Percentiles rank a stretch among this genome's conserved stretches.
Conservation (phyloP, 2,113 vertebrate genomes). For the Mugil cephalus region DNA sequence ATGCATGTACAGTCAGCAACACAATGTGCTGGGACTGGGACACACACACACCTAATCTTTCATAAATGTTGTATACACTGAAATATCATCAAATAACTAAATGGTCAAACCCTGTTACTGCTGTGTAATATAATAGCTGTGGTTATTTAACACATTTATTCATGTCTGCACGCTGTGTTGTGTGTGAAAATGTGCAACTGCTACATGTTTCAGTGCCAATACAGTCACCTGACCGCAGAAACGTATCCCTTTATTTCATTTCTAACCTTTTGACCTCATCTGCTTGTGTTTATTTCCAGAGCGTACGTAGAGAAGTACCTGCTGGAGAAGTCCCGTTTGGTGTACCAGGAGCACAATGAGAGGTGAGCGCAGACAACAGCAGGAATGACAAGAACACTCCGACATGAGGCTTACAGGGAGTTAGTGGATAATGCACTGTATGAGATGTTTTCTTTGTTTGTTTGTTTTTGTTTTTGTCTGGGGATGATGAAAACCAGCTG, state of each 20-base stretch:
- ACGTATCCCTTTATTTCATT: not conserved
- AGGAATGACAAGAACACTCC: too few species aligned
- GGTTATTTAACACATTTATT: not conserved
- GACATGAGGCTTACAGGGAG: too few species aligned
- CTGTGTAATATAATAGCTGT: not conserved
- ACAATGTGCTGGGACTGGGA: not conserved
- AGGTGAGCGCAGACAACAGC: constrained; percentile 80
- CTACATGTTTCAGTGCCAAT: not conserved
- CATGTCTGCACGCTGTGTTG: not conserved
- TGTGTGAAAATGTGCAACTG: not conserved
- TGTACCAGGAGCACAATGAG: constrained; percentile 98
- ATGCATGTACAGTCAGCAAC: not conserved
- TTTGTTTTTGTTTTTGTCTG: too few species aligned
- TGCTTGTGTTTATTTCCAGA: constrained; percentile 78
- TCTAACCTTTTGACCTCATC: not conserved
- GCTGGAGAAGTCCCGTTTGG: constrained; percentile 95
- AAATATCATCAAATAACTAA: too few species aligned
- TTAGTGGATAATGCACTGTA: too few species aligned
- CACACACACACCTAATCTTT: too few species aligned
- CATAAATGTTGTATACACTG: too few species aligned
- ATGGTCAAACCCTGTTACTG: too few species aligned
- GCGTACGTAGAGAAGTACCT: constrained; percentile 98
- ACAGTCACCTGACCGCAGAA: not conserved
- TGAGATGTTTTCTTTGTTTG: too few species aligned
- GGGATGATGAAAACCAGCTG: not conserved